These are phyloP conservation scores for Umimayanthus kanabou DNA, from an alignment of 92 coral and sea anemone genomes.

Conservation along the genomic window DNA sequence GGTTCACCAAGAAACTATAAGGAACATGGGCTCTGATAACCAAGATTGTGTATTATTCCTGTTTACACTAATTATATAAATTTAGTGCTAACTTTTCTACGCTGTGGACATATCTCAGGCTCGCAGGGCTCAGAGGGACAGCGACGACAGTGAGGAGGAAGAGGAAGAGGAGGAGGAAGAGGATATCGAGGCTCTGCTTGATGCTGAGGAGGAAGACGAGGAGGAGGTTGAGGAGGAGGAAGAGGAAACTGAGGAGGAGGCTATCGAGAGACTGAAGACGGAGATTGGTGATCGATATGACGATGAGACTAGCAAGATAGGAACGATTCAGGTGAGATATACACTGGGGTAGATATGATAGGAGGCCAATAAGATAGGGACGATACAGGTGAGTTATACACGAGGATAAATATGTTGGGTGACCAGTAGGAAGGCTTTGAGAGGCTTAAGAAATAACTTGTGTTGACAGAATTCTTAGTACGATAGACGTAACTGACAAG, in stretches of 20 bases:
- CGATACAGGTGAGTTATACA: background rate
- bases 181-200: conserved; percentile 73
- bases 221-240: conserved; percentile 94
- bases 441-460: no score
- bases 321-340: no score
- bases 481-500: no score
- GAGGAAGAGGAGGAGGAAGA: conserved; percentile 90
- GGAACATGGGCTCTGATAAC: no score
- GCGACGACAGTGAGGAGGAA: conserved; percentile 90
- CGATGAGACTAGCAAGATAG: conserved; percentile 28
- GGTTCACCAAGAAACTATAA: no score
- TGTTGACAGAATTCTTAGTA: no score
- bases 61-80: no score
- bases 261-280: conserved; percentile 85
- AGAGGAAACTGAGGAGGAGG: conserved; percentile 96
- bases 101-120: conserved; percentile 51
- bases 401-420: background rate
- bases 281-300: conserved; percentile 94
- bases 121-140: conserved; percentile 71
- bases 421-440: no score
- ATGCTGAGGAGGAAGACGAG: conserved; percentile 84
- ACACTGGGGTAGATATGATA: background rate
- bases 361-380: background rate
- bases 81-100: background rate
- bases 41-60: no score